Evolutionary conservation across 2,113 vertebrate species (phyloP).

Genomic region (Gobio gobio): DNA sequence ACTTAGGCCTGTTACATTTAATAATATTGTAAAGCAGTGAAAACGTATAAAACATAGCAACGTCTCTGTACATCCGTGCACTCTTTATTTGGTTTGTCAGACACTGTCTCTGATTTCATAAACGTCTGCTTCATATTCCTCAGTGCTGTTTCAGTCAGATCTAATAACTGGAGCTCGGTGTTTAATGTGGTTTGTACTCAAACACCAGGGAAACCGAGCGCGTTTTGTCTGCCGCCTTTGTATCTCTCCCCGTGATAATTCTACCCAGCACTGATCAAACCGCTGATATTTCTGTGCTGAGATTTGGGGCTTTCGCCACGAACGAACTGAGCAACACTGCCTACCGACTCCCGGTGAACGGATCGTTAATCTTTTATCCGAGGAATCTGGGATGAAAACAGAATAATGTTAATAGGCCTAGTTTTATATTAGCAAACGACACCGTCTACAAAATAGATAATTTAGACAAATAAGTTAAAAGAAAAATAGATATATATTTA

Average conservation of each 20-base stretch:
- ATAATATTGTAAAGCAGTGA: neutral
- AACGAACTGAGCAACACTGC: conserved; percentile 54
- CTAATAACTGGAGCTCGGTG: conserved; percentile 41
- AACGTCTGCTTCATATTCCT: conserved; percentile 41
- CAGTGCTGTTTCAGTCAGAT: conserved; percentile 41
- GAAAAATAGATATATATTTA: no score
- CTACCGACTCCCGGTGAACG: conserved; percentile 36
- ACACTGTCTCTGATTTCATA: conserved; percentile 42
- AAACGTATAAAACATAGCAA: neutral
- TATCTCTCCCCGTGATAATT: conserved; percentile 75
- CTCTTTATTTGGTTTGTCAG: conserved; percentile 25
- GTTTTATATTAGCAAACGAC: neutral
- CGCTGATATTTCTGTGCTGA: conserved; percentile 64
- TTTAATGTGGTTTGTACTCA: conserved; percentile 55
- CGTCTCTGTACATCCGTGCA: neutral
- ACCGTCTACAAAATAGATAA: neutral
- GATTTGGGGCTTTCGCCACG: conserved; percentile 63
- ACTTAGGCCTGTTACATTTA: neutral
- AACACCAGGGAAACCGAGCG: conserved; percentile 52
- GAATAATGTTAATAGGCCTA: neutral
- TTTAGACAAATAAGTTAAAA: no score
- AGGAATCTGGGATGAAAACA: neutral
- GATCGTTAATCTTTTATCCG: conserved; percentile 42
- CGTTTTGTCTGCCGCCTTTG: conserved; percentile 57
- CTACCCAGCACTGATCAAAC: conserved; percentile 73